Base-by-base conservation (phyloP, 1,140 invertebrate genomes). In the Hydropsyche tenuis region DNA sequence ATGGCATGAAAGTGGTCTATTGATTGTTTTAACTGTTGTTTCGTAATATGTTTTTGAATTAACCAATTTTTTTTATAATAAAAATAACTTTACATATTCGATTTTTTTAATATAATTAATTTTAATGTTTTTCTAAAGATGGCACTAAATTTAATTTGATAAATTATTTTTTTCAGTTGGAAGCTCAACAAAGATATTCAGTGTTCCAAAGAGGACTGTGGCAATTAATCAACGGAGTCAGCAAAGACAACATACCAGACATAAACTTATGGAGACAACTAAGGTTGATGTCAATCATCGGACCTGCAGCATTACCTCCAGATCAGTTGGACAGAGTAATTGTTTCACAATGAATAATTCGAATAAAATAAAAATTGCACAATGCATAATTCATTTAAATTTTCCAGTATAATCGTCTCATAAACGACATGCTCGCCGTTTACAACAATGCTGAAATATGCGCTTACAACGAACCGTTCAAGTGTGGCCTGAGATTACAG, bases 361-460 rank as follows among this genome's bases (percentile, higher is more conserved):
- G 64, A 14, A 53, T 46, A 56, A 71, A 20, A 6, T 27, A 53
- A 37, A 9, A 1, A 42, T 72, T 65, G 42, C 12, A 63, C 23
- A 65, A 72, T 12, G n/a, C 25, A 73, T 25, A 51, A 69, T 74
- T 9, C 46, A 48, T 62, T 70, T 37, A 46, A 70, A 56, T 72
- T 71, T 87, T 87, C 1, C 84, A 96, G 94, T 94, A 95, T 81
- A 94, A 94, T 82, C 87, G 92, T 16, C 82, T 95, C 16, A 90
- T 94, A 72, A 94, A 95, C 79, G 91, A 95, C 77, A 96, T 97
- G 94, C 84, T 95, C 43, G 90, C 91, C 1, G 90, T 95, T 14
- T 96, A 95, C 84, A 94, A 95, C 79, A 90, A 88, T n/a, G 94
- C 94, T 0, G 91, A 91, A 46, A 91, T 95, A 63, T 96, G 94